These are phyloP conservation scores for Junonia oenone DNA, from an alignment of 2,888 invertebrate species.

Conservation along the genomic window DNA sequence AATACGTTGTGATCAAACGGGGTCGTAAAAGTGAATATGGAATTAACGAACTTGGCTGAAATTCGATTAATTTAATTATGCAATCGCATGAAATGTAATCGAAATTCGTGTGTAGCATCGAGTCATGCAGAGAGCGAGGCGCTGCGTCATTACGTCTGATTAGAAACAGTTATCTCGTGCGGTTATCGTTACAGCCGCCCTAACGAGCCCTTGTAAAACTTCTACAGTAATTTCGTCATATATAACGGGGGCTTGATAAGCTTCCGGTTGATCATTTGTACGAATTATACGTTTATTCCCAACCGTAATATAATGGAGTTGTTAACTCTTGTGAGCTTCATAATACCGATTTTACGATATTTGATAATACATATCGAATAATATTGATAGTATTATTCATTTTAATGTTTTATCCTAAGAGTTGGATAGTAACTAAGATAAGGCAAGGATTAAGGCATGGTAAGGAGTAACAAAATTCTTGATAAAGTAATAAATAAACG, in stretches of 20 bases:
- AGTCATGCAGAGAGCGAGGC: constrained; percentile 31
- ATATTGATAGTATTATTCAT: neutral
- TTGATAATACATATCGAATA: neutral
- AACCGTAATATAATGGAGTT: constrained; percentile 26
- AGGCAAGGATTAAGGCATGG: too few relatives aligned
- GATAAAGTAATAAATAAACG: neutral
- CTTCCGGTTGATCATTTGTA: constrained; percentile 55
- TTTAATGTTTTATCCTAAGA: too few relatives aligned
- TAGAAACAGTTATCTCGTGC: constrained; percentile 73
- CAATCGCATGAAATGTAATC: constrained; percentile 19
- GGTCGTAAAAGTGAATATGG: neutral
- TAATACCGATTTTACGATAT: neutral
- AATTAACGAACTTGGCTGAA: neutral
- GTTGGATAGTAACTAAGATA: too few relatives aligned
- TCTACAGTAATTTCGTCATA: constrained; percentile 62
- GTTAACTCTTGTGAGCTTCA: constrained; percentile 16
- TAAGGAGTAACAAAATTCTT: too few relatives aligned
- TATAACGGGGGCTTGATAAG: constrained; percentile 57
- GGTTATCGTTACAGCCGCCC: constrained; percentile 68
- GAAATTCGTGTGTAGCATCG: constrained; percentile 17
- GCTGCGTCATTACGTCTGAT: constrained; percentile 66
- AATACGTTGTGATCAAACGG: neutral
- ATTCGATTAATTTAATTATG: constrained; percentile 9
- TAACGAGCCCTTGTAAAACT: constrained; percentile 73
- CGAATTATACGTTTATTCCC: constrained; percentile 50